Conservation (phyloP, 1,140 invertebrate genomes). For the Fopius arisanus region DNA sequence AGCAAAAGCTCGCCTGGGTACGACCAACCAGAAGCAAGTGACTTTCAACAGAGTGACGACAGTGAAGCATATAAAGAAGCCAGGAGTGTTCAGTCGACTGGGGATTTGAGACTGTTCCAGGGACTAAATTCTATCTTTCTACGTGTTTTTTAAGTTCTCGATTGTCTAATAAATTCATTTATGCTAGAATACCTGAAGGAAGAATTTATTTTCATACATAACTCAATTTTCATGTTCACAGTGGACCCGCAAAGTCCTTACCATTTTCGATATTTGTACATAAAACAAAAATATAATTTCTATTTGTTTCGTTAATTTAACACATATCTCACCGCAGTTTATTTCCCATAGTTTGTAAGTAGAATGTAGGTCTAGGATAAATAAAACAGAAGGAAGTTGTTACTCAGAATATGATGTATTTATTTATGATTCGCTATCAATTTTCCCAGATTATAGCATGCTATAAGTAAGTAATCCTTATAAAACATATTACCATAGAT, state of each 20-base stretch:
- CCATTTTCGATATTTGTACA: background rate
- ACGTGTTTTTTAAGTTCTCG: conserved; percentile 37
- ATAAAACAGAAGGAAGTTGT: background rate
- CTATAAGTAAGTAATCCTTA: background rate
- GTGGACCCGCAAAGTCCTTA: background rate
- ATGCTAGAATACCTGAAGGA: background rate
- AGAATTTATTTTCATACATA: background rate
- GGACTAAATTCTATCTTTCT: conserved; percentile 29
- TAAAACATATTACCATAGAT: background rate
- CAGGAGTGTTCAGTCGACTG: conserved; percentile 60
- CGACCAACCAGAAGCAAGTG: conserved; percentile 53
- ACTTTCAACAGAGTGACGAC: conserved; percentile 58
- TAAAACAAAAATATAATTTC: background rate
- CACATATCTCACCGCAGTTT: too few relatives aligned
- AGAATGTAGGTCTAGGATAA: background rate
- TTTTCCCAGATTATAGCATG: background rate
- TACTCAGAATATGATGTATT: background rate
- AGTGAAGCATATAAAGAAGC: conserved; percentile 50
- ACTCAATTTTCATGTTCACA: background rate
- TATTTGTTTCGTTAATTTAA: too few relatives aligned
- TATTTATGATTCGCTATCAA: background rate
- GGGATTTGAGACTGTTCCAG: conserved; percentile 47
- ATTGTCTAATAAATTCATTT: background rate
- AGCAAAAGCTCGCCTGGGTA: conserved; percentile 59
- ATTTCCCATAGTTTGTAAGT: background rate